Evolutionary conservation across 2,113 vertebrate genomes (phyloP).

Genomic region (Callorhinus ursinus): DNA sequence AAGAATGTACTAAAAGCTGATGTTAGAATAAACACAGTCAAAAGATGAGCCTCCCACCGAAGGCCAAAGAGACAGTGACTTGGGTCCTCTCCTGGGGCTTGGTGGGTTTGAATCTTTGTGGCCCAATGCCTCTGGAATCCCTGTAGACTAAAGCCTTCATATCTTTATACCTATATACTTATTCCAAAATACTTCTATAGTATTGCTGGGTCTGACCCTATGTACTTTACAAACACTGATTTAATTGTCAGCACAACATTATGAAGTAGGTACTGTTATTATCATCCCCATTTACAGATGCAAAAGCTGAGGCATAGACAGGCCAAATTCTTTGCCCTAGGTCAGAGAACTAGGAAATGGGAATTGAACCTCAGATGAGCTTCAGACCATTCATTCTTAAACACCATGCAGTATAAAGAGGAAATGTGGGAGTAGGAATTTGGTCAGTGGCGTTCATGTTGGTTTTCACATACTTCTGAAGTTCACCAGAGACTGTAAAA

Average conservation of each 20-base stretch:
- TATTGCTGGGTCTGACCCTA: neutral
- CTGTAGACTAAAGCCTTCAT: neutral
- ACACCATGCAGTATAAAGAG: neutral
- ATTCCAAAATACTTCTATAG: neutral
- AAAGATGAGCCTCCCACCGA: neutral
- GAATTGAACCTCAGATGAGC: neutral
- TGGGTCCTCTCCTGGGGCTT: neutral
- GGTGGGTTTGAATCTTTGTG: neutral
- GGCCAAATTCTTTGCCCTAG: neutral
- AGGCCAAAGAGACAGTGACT: neutral
- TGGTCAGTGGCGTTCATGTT: neutral
- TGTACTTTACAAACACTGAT: neutral
- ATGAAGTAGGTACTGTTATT: neutral
- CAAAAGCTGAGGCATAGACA: neutral
- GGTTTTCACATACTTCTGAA: neutral
- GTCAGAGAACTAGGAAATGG: neutral
- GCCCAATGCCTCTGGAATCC: neutral
- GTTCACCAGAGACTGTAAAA: neutral
- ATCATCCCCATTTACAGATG: neutral
- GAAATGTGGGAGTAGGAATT: neutral
- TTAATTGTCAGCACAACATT: neutral
- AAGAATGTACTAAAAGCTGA: neutral
- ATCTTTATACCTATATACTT: neutral
- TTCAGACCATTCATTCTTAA: neutral
- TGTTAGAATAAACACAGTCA: neutral